A percentile compares a stretch with the other conserved stretches of the same genome.
phyloP scores from a whole-genome alignment of 2,113 vertebrate species.

The Lipotes vexillifer region DNA sequence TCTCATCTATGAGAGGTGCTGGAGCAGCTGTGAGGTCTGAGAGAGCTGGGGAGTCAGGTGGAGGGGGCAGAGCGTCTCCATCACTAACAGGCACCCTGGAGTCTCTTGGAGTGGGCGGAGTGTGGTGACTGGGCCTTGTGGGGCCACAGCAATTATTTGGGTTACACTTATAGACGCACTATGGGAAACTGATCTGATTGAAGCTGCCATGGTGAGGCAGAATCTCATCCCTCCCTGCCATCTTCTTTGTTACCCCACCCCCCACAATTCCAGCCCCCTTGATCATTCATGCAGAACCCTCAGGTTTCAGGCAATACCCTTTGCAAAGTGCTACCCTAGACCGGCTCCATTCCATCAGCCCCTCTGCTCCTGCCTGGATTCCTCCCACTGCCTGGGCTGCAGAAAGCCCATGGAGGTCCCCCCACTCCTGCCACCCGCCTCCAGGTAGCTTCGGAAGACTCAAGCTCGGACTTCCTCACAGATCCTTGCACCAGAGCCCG shows the following conservation, averaged over 20 bases:
- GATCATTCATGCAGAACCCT: not conserved
- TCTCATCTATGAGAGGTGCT: not conserved
- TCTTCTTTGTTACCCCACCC: too few species aligned
- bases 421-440: not conserved
- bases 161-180: not conserved
- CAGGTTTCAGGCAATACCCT: rapidly evolving
- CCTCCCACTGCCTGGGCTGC: rapidly evolving
- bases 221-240: rapidly evolving
- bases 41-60: not conserved
- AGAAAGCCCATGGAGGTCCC: not conserved
- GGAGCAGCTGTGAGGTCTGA: not conserved
- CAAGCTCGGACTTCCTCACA: rapidly evolving
- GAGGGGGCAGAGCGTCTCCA: rapidly evolving
- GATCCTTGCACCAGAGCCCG: not conserved
- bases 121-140: not conserved
- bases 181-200: too few species aligned
- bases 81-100: not conserved
- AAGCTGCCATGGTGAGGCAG: not conserved
- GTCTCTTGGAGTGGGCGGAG: not conserved
- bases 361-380: not conserved
- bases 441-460: not conserved
- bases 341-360: not conserved
- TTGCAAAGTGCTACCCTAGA: not conserved
- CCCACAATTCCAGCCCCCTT: not conserved
- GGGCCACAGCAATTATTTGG: too few species aligned